Conservation (phyloP, 2,113 vertebrate species). For the Clarias gariepinus region DNA sequence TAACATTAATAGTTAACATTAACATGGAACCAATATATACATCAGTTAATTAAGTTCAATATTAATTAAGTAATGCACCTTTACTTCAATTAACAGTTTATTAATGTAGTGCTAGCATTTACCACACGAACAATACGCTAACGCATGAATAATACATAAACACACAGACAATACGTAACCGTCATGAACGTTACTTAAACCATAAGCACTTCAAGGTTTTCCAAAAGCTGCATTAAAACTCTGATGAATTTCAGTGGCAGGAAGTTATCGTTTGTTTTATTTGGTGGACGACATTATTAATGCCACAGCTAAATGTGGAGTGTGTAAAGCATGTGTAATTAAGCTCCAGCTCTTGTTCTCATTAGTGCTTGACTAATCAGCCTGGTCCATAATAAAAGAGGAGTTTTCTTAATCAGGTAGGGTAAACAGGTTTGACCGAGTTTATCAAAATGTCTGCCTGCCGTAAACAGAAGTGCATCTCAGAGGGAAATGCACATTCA, state of each 20-base stretch:
- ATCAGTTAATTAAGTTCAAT: neutral
- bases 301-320: conserved; percentile 38
- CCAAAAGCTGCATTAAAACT: conserved; percentile 41
- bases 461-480: conserved; percentile 69
- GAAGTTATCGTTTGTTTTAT: conserved; percentile 53
- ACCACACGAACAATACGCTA: neutral
- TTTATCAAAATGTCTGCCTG: conserved; percentile 68
- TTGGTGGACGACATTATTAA: conserved; percentile 50
- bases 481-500: conserved; percentile 69
- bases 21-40: neutral
- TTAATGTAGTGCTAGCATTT: neutral
- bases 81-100: neutral
- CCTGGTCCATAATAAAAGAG: conserved; percentile 68
- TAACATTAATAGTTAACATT: too few species aligned
- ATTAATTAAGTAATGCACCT: neutral
- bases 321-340: conserved; percentile 54
- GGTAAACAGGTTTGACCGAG: conserved; percentile 51
- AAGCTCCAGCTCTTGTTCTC: conserved; percentile 59
- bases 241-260: conserved; percentile 44
- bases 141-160: conserved; percentile 20
- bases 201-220: neutral
- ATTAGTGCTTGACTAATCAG: conserved; percentile 71
- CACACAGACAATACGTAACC: neutral
- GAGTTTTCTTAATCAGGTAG: conserved; percentile 70
- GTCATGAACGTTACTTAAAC: conserved; percentile 7